Base-by-base conservation (phyloP, 2,888 invertebrate species). In the Epistrophe grossulariae region DNA sequence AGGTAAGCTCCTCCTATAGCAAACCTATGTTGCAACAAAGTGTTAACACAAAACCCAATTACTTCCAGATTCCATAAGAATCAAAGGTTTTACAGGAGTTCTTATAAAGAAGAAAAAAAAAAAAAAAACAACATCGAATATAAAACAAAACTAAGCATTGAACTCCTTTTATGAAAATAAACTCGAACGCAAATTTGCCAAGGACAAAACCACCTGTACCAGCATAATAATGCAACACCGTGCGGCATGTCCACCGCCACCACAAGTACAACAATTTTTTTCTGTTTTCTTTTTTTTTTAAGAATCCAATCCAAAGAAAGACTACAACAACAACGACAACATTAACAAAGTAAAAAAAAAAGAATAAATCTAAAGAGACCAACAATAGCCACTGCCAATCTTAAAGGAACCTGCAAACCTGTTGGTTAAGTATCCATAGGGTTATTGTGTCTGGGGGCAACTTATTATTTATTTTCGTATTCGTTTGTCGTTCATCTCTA, bases 151-250 rank as follows among this genome's bases (percentile, higher is more conserved):
- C 38, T 55, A 55, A 68, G 55, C 52, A 60, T 73, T 76, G 74
- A 87, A 79, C 79, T 87, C 87, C 87, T 83, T 87, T 79, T 83
- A 64, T 72, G 64, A 76, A 87, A 83, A 79, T 72, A 79, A 79
- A 82, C 79, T 83, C 55, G 76, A 83, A 87, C 83, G 82, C 79
- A 87, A 87, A 87, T 87, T 87, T 83, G 79, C 89, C 90, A 90
- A 90, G 90, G 90, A 90, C 90, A 90, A 89, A 91, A 91, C 90
- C 92, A 92, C 92, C 92, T 92, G 92, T 91, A 92, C 92, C 92
- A 91, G 92, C 91, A 92, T 92, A 92, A 92, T 92, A 92, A 91
- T 80, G 76, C 74, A 79, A 83, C 83, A 87, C 71, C 79, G 70
- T 60, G 79, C 79, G 79, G 87, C 87, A 83, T 83, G 83, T 83